These are phyloP conservation scores for Lordiphosa fenestrarum DNA, from an alignment of 2,888 invertebrate genomes.

Conservation along the genomic window DNA sequence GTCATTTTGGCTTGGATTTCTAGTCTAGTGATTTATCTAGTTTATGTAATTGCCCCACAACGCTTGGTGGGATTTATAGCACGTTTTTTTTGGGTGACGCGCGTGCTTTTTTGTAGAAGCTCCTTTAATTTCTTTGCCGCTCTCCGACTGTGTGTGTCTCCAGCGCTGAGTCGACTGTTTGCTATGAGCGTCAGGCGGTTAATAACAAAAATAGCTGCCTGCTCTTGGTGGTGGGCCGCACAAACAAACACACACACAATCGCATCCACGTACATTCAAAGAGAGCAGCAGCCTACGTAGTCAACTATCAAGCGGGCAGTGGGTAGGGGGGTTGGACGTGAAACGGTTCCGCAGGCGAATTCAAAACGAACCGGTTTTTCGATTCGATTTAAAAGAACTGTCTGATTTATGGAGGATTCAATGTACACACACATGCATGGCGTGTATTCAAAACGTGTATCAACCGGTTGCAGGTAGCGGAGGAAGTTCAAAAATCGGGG, in stretches of 20 bases:
- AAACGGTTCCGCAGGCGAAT: slow-evolving; percentile 22
- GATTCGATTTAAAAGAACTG: slow-evolving; percentile 2
- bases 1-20: slow-evolving; percentile 10
- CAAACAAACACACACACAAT: slow-evolving; percentile 13
- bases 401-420: slow-evolving; percentile 6
- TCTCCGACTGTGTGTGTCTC: slow-evolving; percentile 8
- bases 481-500: too few species aligned
- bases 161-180: slow-evolving; percentile 41
- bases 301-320: slow-evolving; percentile 2
- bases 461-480: too few species aligned
- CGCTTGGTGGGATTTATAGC: slow-evolving; percentile 24
- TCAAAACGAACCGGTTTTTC: slow-evolving; percentile 7
- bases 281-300: slow-evolving; percentile 25
- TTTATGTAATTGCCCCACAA: background rate
- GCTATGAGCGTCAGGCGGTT: slow-evolving; percentile 38
- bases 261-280: slow-evolving; percentile 3
- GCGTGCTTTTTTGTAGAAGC: slow-evolving; percentile 44
- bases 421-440: background rate
- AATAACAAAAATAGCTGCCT: slow-evolving; percentile 55
- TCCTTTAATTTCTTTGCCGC: slow-evolving; percentile 57
- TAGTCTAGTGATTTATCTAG: background rate
- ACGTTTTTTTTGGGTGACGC: slow-evolving; percentile 56
- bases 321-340: slow-evolving; percentile 22
- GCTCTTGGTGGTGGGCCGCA: slow-evolving; percentile 22
- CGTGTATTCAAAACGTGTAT: background rate